Conservation (phyloP, 2,888 invertebrate species). For the Aspidapion aeneum region DNA sequence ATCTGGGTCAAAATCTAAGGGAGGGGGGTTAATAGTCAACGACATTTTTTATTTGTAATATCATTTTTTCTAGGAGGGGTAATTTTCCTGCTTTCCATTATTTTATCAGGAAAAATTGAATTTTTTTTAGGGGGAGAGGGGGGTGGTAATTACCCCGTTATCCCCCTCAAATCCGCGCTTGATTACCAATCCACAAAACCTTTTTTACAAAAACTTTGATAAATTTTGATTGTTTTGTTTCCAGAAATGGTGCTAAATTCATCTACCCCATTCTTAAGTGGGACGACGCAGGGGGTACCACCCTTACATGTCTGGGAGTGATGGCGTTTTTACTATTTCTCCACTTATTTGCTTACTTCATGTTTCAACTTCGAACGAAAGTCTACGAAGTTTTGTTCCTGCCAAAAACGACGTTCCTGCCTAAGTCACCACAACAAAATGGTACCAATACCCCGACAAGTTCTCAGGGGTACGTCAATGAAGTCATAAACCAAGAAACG, state of each 20-base stretch:
- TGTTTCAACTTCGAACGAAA: slow-evolving; percentile 47
- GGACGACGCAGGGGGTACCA: slow-evolving; percentile 59
- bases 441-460: neutral
- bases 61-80: too few species aligned
- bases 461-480: slow-evolving; percentile 31
- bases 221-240: too few species aligned
- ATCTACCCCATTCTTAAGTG: slow-evolving; percentile 80
- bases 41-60: too few species aligned
- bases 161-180: too few species aligned
- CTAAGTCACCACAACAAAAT: slow-evolving; percentile 21
- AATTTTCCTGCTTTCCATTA: too few species aligned
- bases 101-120: too few species aligned
- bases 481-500: slow-evolving; percentile 33
- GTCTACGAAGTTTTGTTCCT: slow-evolving; percentile 26
- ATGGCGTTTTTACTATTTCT: slow-evolving; percentile 57
- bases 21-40: too few species aligned
- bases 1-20: too few species aligned
- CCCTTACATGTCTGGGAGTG: slow-evolving; percentile 56
- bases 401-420: slow-evolving; percentile 14
- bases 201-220: too few species aligned
- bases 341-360: slow-evolving; percentile 56
- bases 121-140: too few species aligned
- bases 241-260: slow-evolving; percentile 58
- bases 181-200: too few species aligned
- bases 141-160: too few species aligned